Conservation (phyloP, 2,113 vertebrate genomes). For the Taxidea taxus region DNA sequence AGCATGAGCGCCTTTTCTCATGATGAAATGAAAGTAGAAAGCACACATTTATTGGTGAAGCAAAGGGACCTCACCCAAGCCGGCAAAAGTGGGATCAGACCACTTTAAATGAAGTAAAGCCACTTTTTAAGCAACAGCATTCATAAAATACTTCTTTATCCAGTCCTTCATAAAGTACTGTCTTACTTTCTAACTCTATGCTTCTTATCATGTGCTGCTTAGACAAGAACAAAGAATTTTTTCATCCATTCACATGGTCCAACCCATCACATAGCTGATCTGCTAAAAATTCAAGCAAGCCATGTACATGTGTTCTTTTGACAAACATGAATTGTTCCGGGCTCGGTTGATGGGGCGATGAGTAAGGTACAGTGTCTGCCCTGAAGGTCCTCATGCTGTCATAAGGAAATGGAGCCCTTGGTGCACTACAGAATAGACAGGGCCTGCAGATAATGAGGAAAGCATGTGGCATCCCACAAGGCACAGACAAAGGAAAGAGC, state of each 20-base stretch:
- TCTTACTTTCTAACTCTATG: not conserved
- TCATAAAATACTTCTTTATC: not conserved
- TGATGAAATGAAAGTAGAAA: conserved; percentile 6
- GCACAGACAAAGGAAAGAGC: not conserved
- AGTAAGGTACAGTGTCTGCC: not conserved
- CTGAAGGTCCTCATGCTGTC: not conserved
- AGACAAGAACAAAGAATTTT: not conserved
- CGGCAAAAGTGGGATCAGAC: not conserved
- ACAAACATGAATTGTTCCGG: not conserved
- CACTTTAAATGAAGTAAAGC: not conserved
- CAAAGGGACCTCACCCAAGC: not conserved
- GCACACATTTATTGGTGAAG: not conserved
- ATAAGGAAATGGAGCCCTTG: not conserved
- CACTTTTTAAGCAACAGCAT: not conserved
- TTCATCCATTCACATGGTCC: not conserved
- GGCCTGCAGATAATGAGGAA: conserved; percentile 2
- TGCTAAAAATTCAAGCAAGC: not conserved
- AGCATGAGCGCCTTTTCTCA: not conserved
- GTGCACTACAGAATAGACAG: not conserved
- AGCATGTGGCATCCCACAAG: not conserved
- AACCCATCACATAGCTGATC: not conserved
- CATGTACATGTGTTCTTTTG: not conserved
- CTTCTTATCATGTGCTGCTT: not conserved
- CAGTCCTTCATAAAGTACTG: not conserved
- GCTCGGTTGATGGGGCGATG: not conserved